Evolutionary conservation across 2,888 invertebrate species (phyloP), one percentile per base, ranked within the genome.

Genomic region (Anagyrus pseudococci): DNA sequence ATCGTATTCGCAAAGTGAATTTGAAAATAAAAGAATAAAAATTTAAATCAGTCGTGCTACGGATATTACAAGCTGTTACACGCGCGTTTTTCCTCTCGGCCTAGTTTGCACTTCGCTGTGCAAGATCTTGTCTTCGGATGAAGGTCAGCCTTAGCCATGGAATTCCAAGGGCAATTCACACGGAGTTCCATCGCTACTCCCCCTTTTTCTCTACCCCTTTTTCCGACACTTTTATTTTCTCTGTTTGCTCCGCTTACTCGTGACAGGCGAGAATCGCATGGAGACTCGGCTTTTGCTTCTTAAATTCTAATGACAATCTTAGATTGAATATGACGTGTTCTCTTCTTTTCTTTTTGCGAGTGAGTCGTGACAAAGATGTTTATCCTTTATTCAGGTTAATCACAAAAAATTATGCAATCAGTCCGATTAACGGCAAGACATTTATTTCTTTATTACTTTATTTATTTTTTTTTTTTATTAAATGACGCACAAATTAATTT

Each of bases 41-140:
- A n/a, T 17, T 4, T 17, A 15, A 41, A 41, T 41, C 6, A 17
- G 15, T 41, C n/a, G 6, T n/a, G 6, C 33, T 29, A 44, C 25
- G 17, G 25, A 46, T 49, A 43, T 43, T 40, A 17, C 52, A 40
- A 19, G 19, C 26, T 26, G 17, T 13, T 47, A 44, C 63, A 55
- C 62, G 60, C 54, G 43, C 48, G 29, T 23, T 10, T n/a, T n/a
- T n/a, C n/a, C n/a, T n/a, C n/a, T n/a, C n/a, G n/a, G n/a, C n/a
- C 19, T 29, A 29, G 29, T 37, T 29, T n/a, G n/a, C n/a, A 49
- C 65, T 69, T 64, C 60, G 64, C 62, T 66, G 59, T 58, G 59
- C 41, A 4, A 70, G 58, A 70, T 69, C 68, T 71, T 64, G 54
- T 53, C 46, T 59, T 41, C 48, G 26, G 10, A 43, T 50, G 50